These are phyloP conservation scores for Melolontha melolontha DNA, from an alignment of 2,888 invertebrate species.

Conservation along the genomic window DNA sequence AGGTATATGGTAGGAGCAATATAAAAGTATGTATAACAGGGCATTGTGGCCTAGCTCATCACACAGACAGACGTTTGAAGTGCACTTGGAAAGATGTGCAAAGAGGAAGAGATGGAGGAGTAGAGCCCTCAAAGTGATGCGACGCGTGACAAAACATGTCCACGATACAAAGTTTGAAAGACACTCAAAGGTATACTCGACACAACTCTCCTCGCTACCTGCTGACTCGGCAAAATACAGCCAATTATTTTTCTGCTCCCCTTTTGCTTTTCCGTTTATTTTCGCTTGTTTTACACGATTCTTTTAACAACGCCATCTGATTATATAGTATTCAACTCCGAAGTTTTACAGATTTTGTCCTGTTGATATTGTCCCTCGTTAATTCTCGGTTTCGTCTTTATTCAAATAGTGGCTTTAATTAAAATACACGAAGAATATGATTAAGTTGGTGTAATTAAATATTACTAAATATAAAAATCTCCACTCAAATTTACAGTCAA, in stretches of 20 bases:
- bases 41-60: conserved; percentile 58
- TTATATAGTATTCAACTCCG: not conserved
- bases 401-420: too few species aligned
- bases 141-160: conserved; percentile 60
- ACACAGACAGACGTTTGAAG: conserved; percentile 56
- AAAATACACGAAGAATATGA: too few species aligned
- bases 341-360: not conserved
- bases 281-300: conserved; percentile 21
- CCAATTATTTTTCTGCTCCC: conserved; percentile 55
- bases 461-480: too few species aligned
- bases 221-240: conserved; percentile 53
- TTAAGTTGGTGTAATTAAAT: too few species aligned
- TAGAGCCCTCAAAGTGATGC: conserved; percentile 58
- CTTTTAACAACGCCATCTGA: conserved; percentile 7
- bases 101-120: conserved; percentile 49
- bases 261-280: conserved; percentile 32
- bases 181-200: conserved; percentile 48
- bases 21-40: conserved; percentile 44
- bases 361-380: not conserved
- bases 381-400: too few species aligned
- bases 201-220: conserved; percentile 46
- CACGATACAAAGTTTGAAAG: conserved; percentile 57
- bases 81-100: conserved; percentile 57
- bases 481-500: too few species aligned
- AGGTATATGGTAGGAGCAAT: conserved; percentile 45